Percentiles rank a stretch among this genome's conserved stretches.
Evolutionary conservation across 2,113 vertebrate species (phyloP).

Genomic region (Pterocles burchelli): DNA sequence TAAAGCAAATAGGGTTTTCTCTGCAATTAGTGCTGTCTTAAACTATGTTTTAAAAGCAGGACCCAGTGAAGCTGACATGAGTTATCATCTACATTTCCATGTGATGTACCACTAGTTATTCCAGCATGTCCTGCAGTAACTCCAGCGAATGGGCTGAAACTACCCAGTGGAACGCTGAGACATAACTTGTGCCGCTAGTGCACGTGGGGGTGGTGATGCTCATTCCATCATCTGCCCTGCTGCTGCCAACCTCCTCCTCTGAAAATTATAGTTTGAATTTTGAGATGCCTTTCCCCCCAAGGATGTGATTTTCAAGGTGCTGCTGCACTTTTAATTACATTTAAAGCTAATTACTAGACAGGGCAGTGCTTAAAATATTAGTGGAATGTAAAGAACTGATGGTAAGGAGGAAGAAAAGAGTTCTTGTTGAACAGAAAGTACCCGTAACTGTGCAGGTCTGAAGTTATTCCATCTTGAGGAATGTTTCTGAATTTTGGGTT

Average conservation of each 20-base stretch:
- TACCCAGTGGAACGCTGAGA: not conserved
- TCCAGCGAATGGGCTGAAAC: not conserved
- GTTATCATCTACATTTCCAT: conserved; percentile 9
- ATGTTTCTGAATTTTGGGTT: conserved; percentile 35
- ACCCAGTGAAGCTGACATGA: conserved; percentile 15
- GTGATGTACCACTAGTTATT: not conserved
- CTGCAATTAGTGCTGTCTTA: conserved; percentile 66
- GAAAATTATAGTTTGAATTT: not conserved
- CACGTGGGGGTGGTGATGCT: not conserved
- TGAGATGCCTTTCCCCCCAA: not conserved
- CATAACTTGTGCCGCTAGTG: not conserved
- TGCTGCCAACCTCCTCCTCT: not conserved
- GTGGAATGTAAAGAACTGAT: not conserved
- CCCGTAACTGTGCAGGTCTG: not conserved
- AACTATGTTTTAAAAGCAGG: conserved; percentile 37
- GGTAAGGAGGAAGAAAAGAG: not conserved
- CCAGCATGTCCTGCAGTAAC: not conserved
- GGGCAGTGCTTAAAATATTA: conserved; percentile 16
- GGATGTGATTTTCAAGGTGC: not conserved
- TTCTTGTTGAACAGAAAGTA: not conserved
- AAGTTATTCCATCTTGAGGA: conserved; percentile 27
- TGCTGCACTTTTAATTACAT: not conserved
- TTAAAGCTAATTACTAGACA: conserved; percentile 2
- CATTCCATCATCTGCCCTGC: not conserved
- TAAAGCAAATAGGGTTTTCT: conserved; percentile 59